Percentiles rank a stretch among this genome's conserved stretches.
Evolutionary conservation across 2,113 vertebrate genomes (phyloP).

Genomic region (Morone chrysops): DNA sequence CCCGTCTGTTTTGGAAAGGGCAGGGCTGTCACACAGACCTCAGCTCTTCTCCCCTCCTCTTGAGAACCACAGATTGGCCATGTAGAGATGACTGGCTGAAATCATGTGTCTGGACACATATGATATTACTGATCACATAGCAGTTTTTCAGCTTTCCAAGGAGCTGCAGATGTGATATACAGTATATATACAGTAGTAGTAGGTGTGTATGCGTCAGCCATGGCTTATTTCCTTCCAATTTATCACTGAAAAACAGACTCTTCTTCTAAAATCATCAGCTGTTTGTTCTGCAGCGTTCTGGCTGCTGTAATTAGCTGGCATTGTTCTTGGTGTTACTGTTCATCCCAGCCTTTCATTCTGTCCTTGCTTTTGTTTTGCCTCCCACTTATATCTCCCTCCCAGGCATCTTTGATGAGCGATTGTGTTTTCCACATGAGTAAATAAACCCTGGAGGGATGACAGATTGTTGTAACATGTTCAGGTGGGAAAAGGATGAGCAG

Average conservation of each 20-base stretch:
- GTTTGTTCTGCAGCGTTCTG: conserved; percentile 51
- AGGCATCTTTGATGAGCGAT: conserved; percentile 76
- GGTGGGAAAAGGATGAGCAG: conserved; percentile 54
- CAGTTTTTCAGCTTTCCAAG: conserved; percentile 1
- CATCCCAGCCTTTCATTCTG: conserved; percentile 63
- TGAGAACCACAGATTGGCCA: conserved; percentile 5
- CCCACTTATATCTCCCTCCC: conserved; percentile 66
- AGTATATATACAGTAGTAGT: not conserved
- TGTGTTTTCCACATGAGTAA: conserved; percentile 71
- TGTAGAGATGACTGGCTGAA: conserved; percentile 23
- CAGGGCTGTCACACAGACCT: conserved; percentile 36
- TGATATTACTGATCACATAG: conserved; percentile 13
- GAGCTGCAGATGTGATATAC: not conserved
- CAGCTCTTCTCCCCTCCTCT: not conserved
- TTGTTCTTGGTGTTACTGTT: conserved; percentile 67
- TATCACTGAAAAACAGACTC: conserved; percentile 61
- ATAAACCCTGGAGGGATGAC: conserved; percentile 67
- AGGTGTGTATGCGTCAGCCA: not conserved
- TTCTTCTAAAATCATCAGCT: conserved; percentile 56
- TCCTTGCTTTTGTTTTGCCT: conserved; percentile 69
- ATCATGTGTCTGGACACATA: conserved; percentile 17
- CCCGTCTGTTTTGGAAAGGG: conserved; percentile 46
- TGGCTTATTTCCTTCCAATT: conserved; percentile 46
- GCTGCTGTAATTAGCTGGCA: conserved; percentile 68
- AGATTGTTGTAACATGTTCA: conserved; percentile 57